Evolutionary conservation across 2,888 invertebrate species (phyloP).

Genomic region (Melanostoma scalare): DNA sequence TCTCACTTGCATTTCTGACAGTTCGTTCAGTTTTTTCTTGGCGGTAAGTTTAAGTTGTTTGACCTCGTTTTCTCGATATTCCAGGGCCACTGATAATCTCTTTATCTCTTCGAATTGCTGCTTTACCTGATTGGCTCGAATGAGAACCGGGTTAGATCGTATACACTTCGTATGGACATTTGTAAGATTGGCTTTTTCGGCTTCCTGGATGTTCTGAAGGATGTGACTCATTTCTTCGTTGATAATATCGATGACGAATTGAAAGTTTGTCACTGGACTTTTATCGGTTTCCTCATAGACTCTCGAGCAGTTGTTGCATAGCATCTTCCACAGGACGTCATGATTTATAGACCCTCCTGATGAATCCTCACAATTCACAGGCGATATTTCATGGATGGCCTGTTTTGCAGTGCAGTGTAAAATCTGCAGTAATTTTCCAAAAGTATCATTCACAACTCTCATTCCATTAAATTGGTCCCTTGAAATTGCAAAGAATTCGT

Average conservation of each 20-base stretch:
- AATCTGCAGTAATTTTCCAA: constrained; percentile 84
- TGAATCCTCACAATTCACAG: constrained; percentile 51
- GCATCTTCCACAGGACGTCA: constrained; percentile 88
- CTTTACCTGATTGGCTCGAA: constrained; percentile 93
- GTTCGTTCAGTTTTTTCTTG: constrained; percentile 95
- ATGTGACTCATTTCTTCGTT: constrained; percentile 85
- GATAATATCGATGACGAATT: constrained; percentile 84
- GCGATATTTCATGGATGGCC: constrained; percentile 82
- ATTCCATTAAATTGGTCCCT: constrained; percentile 83
- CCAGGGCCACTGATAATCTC: constrained; percentile 91
- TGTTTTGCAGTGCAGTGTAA: constrained; percentile 85
- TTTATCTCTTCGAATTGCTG: constrained; percentile 96
- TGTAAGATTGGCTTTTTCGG: constrained; percentile 88
- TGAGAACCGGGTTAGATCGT: constrained; percentile 87
- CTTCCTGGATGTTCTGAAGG: constrained; percentile 89
- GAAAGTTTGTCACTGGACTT: constrained; percentile 86
- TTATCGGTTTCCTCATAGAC: constrained; percentile 84
- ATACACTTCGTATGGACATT: constrained; percentile 81
- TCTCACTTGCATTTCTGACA: constrained; percentile 94
- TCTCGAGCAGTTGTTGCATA: constrained; percentile 81
- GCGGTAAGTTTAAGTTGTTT: constrained; percentile 92
- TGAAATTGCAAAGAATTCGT: constrained; percentile 79
- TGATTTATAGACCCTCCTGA: constrained; percentile 84
- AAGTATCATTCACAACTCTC: constrained; percentile 84
- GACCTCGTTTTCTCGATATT: constrained; percentile 95